Conservation (phyloP, 2,113 vertebrate species). For the Trochalopteron elliotii region DNA sequence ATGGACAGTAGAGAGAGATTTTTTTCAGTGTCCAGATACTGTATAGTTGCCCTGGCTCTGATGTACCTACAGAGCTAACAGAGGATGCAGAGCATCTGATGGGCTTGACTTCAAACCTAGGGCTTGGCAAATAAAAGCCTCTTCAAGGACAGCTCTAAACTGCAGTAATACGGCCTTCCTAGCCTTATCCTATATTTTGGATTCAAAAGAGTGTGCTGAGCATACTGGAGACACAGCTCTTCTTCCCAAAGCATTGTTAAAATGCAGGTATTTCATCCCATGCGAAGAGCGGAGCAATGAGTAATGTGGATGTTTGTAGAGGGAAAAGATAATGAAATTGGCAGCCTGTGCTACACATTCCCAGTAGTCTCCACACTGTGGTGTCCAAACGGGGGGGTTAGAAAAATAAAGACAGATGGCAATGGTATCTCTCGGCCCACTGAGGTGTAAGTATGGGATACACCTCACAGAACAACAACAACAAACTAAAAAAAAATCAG, state of each 20-base stretch:
- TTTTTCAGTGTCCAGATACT: neutral
- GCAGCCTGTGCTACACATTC: neutral
- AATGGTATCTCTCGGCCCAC: conserved; percentile 35
- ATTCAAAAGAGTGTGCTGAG: neutral
- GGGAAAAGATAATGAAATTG: conserved; percentile 49
- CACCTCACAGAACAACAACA: no score
- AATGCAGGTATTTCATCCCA: neutral
- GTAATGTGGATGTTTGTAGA: conserved; percentile 10
- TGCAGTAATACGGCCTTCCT: neutral
- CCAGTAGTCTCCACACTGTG: conserved; percentile 1
- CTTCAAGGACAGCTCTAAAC: neutral
- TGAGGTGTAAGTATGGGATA: conserved; percentile 48
- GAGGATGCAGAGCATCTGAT: neutral
- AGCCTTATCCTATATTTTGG: neutral
- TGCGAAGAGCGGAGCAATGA: neutral
- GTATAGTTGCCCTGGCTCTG: neutral
- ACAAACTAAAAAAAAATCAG: neutral
- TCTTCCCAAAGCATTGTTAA: neutral
- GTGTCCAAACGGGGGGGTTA: conserved; percentile 35
- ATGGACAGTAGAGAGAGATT: neutral
- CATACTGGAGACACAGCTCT: neutral
- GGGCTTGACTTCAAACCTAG: neutral
- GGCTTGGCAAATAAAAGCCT: neutral
- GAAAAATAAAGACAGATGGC: conserved; percentile 77
- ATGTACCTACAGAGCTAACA: neutral